Conservation (phyloP, 2,888 invertebrate species). For the Branchellion lobata region DNA sequence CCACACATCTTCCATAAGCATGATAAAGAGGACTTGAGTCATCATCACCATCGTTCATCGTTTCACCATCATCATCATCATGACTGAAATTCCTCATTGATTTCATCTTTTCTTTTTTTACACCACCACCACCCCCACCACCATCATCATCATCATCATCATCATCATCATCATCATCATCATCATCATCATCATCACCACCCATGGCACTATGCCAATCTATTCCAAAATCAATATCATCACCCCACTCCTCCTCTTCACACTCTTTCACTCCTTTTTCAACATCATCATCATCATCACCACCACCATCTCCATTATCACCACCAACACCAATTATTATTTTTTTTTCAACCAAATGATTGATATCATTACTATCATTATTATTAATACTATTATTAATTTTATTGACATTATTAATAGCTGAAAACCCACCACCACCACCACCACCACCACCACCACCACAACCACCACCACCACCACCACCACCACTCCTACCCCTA, state of each 20-base stretch:
- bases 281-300: slow-evolving; percentile 8
- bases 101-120: no score
- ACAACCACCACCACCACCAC: neutral
- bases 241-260: no score
- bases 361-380: neutral
- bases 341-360: neutral
- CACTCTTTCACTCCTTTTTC: neutral
- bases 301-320: neutral
- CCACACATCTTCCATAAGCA: neutral
- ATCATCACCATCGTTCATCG: neutral
- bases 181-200: slow-evolving; percentile 37
- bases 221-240: neutral
- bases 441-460: neutral
- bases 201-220: neutral
- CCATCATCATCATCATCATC: neutral
- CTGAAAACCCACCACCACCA: neutral
- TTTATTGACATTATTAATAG: neutral
- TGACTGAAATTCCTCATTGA: no score
- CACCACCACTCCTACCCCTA: neutral
- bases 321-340: neutral
- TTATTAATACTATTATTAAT: neutral
- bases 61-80: neutral
- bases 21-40: neutral
- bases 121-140: slow-evolving; percentile 9
- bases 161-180: slow-evolving; percentile 33